These are phyloP conservation scores for Temnothorax longispinosus DNA, from an alignment of 1,140 invertebrate species.

Conservation along the genomic window DNA sequence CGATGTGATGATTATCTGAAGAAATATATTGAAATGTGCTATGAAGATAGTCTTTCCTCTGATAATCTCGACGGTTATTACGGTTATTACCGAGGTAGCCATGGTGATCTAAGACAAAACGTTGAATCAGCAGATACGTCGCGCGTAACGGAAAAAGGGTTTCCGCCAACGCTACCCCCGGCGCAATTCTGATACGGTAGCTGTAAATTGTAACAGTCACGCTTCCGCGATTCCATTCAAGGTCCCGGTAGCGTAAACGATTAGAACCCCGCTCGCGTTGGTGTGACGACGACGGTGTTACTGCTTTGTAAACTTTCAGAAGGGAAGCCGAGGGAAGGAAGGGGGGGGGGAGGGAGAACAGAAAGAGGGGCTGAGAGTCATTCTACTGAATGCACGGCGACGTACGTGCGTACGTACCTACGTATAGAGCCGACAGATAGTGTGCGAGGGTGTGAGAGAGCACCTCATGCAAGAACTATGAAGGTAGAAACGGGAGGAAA, in stretches of 20 bases:
- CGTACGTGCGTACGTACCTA: slow-evolving; percentile 19
- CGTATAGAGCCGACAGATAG: background rate
- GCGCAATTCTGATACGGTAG: slow-evolving; percentile 26
- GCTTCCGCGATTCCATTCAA: slow-evolving; percentile 58
- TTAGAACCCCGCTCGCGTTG: slow-evolving; percentile 12
- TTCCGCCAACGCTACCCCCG: slow-evolving; percentile 16
- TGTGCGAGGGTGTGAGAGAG: background rate
- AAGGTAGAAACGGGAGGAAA: slow-evolving; percentile 23
- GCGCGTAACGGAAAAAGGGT: slow-evolving; percentile 31
- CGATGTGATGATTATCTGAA: background rate
- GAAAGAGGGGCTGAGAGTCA: background rate
- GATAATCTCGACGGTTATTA: background rate
- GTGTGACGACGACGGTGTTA: background rate
- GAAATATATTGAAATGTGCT: slow-evolving; percentile 26
- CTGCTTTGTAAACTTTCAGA: slow-evolving; percentile 44
- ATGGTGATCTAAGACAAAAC: background rate
- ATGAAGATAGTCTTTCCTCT: background rate
- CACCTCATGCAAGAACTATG: background rate
- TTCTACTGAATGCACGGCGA: slow-evolving; percentile 2
- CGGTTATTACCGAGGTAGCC: background rate
- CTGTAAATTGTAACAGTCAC: slow-evolving; percentile 62
- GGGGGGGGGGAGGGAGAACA: background rate
- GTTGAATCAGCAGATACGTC: slow-evolving; percentile 32
- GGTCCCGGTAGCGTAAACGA: slow-evolving; percentile 40
- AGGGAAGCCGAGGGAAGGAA: background rate